phyloP scores from a whole-genome alignment of 2,797 vertebrate species.

The Mareca penelope region DNA sequence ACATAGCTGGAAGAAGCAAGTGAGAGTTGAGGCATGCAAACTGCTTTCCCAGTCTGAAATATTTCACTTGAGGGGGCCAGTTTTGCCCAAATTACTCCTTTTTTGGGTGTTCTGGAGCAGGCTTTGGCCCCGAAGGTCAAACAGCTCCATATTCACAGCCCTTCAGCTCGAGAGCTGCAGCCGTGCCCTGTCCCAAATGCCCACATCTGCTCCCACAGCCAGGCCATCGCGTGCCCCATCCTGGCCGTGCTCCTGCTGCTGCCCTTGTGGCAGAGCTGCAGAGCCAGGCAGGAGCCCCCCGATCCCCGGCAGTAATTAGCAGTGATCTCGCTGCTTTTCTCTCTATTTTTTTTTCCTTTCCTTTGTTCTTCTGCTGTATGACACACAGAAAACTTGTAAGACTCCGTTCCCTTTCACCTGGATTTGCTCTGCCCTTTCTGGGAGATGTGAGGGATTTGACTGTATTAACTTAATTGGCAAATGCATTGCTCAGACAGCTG shows the following conservation, averaged over 20 bases:
- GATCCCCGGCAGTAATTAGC: background rate
- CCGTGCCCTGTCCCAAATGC: background rate
- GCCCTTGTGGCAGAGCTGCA: background rate
- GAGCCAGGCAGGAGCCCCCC: background rate
- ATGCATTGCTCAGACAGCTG: slow-evolving; percentile 53
- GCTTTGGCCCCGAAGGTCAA: background rate
- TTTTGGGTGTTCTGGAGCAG: background rate
- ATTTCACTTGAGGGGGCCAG: background rate
- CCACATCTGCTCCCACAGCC: background rate
- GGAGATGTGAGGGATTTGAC: slow-evolving; percentile 52
- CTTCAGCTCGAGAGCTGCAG: background rate
- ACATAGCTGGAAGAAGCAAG: background rate
- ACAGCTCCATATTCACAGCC: too few relatives aligned
- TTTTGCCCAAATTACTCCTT: background rate
- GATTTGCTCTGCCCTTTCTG: slow-evolving; percentile 66
- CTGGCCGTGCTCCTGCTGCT: background rate
- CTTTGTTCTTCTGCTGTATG: slow-evolving; percentile 17
- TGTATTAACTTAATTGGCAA: slow-evolving; percentile 67
- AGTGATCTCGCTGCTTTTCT: background rate
- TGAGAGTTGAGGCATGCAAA: background rate
- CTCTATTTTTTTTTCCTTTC: background rate
- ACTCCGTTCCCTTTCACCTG: slow-evolving; percentile 48
- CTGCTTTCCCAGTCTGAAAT: background rate
- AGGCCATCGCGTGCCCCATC: accelerated
- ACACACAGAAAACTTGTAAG: background rate